A percentile compares a stretch with the other conserved stretches of the same genome.
phyloP scores from a whole-genome alignment of 53 echinoderm and acorn worm genomes.

The Holothuria leucospilota region DNA sequence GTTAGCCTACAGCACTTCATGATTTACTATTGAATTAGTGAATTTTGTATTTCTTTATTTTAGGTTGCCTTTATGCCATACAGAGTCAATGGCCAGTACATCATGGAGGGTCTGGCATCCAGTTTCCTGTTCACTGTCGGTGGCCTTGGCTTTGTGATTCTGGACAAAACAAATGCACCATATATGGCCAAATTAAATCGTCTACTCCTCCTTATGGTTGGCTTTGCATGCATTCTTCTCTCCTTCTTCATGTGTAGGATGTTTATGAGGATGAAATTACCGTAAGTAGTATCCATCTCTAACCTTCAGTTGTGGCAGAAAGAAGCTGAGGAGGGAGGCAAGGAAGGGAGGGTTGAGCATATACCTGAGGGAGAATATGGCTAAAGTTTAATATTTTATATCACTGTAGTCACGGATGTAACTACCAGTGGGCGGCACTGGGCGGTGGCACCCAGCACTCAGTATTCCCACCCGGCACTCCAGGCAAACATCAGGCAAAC shows the following conservation, averaged over 20 bases:
- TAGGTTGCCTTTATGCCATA: conserved; percentile 99
- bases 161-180: conserved; percentile 89
- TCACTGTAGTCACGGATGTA: too few species aligned
- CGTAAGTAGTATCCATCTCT: conserved; percentile 70
- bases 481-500: too few species aligned
- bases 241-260: conserved; percentile 99
- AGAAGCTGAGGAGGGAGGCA: too few species aligned
- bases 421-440: too few species aligned
- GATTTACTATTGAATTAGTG: too few species aligned
- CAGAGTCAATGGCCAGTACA: conserved; percentile 99
- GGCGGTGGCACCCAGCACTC: too few species aligned
- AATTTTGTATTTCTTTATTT: background rate
- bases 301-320: too few species aligned
- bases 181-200: conserved; percentile 96
- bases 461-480: too few species aligned
- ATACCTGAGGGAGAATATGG: too few species aligned
- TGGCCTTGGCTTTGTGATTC: conserved; percentile 95
- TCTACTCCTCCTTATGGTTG: conserved; percentile 89
- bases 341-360: too few species aligned
- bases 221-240: conserved; percentile 86
- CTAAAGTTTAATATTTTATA: too few species aligned
- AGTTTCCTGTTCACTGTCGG: conserved; percentile 97
- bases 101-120: conserved; percentile 97
- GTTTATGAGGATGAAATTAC: conserved; percentile 99
- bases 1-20: background rate